Conservation (phyloP, 2,797 vertebrate species). For the Chlorospingus semifuscus region DNA sequence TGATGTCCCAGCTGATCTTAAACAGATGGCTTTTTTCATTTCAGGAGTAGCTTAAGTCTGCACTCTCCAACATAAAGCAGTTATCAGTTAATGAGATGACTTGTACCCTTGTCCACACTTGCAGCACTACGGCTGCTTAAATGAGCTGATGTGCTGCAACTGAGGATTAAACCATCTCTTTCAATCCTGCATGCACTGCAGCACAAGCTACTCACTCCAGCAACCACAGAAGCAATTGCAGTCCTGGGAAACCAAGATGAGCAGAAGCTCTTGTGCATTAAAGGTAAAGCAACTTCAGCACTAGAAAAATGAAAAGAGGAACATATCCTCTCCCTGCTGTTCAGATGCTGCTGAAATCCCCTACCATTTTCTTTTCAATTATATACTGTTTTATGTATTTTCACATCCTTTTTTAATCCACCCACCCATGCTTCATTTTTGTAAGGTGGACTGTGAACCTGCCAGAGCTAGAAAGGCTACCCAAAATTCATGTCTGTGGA, state of each 20-base stretch:
- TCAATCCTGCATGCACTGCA: constrained; percentile 50
- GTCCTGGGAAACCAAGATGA: constrained; percentile 34
- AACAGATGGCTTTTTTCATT: constrained; percentile 34
- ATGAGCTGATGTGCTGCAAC: constrained; percentile 44
- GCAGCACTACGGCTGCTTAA: not conserved
- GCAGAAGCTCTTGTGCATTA: not conserved
- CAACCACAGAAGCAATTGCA: not conserved
- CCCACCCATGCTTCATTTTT: not conserved
- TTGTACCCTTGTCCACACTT: constrained; percentile 53
- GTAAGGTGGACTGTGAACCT: not conserved
- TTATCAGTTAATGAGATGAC: constrained; percentile 64
- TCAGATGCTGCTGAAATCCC: not conserved
- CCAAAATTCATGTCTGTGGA: not conserved
- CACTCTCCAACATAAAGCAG: not conserved
- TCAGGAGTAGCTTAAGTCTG: constrained; percentile 33
- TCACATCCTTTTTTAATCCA: not conserved
- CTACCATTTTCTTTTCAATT: not conserved
- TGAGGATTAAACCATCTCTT: constrained; percentile 32
- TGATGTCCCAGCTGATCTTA: constrained; percentile 42
- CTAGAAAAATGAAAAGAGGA: constrained; percentile 1
- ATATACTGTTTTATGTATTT: not conserved
- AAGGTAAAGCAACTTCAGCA: constrained; percentile 10
- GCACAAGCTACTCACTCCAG: constrained; percentile 45
- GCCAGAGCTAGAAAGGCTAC: not conserved
- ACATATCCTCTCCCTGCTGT: not conserved